These are phyloP conservation scores for Cephus pulcher DNA, from an alignment of 2,888 invertebrate species.

Conservation along the genomic window DNA sequence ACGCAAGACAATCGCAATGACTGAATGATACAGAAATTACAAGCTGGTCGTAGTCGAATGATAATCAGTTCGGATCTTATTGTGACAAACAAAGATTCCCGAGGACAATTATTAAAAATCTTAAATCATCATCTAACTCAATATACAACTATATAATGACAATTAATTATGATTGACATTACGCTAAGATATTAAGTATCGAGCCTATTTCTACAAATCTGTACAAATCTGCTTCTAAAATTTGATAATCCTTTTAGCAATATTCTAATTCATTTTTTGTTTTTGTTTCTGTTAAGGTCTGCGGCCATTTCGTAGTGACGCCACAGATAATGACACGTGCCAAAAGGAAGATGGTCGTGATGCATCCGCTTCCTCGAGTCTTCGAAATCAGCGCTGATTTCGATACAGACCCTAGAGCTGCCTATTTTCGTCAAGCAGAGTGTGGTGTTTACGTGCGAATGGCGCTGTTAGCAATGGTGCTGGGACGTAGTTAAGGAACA, in stretches of 20 bases:
- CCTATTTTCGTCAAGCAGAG: conserved; percentile 98
- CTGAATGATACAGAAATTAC: not conserved
- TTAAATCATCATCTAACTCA: not conserved
- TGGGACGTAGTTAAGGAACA: conserved; percentile 68
- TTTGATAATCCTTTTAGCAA: not conserved
- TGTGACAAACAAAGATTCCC: not conserved
- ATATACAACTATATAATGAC: not conserved
- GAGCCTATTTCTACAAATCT: not conserved
- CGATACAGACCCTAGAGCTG: conserved; percentile 96
- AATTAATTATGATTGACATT: not conserved
- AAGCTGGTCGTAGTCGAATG: not conserved
- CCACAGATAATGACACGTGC: conserved; percentile 96
- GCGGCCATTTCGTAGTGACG: conserved; percentile 90
- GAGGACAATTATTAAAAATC: not conserved
- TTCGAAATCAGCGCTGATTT: conserved; percentile 96
- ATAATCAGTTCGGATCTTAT: not conserved
- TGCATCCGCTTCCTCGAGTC: conserved; percentile 96
- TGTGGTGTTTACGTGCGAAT: conserved; percentile 98
- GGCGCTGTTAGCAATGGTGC: conserved; percentile 93
- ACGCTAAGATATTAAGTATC: not conserved
- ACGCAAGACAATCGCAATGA: not conserved
- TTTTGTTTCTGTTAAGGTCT: conserved; percentile 72
- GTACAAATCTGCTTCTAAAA: conserved; percentile 1
- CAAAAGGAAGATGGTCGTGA: conserved; percentile 92
- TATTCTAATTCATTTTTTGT: not conserved